Conservation (phyloP, 2,888 invertebrate species). For the Drosophila paramelanica region DNA sequence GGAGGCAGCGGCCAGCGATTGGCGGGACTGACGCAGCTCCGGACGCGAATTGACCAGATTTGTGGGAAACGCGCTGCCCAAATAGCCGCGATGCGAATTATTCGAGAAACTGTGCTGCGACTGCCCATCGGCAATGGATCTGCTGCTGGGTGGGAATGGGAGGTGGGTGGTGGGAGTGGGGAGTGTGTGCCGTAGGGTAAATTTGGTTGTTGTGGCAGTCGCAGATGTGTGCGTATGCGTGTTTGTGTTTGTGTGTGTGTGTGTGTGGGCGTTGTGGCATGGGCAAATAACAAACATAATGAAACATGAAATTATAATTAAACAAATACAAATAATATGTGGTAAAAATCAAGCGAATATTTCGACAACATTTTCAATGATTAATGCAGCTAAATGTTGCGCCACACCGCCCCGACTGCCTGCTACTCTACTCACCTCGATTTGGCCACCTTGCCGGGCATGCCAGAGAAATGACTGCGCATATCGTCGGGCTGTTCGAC, state of each 20-base stretch:
- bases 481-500: constrained; percentile 91
- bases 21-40: constrained; percentile 94
- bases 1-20: constrained; percentile 92
- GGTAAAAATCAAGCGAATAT: constrained; percentile 39
- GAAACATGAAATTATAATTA: constrained; percentile 51
- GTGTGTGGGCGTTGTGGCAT: constrained; percentile 34
- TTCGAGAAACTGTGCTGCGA: constrained; percentile 95
- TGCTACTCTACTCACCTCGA: constrained; percentile 83
- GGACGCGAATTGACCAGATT: constrained; percentile 91
- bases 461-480: constrained; percentile 91
- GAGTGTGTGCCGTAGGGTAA: neutral
- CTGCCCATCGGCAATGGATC: constrained; percentile 94
- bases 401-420: neutral
- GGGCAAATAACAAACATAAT: constrained; percentile 46
- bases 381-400: neutral
- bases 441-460: constrained; percentile 86
- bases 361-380: constrained; percentile 26
- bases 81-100: constrained; percentile 90
- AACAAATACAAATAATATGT: constrained; percentile 44
- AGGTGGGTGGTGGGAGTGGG: constrained; percentile 7
- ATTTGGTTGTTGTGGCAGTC: neutral
- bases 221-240: constrained; percentile 20
- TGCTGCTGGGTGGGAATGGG: constrained; percentile 63
- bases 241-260: constrained; percentile 10
- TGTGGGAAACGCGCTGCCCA: constrained; percentile 89